Evolutionary conservation across 2,113 vertebrate species (phyloP).

Genomic region (Osmerus mordax): DNA sequence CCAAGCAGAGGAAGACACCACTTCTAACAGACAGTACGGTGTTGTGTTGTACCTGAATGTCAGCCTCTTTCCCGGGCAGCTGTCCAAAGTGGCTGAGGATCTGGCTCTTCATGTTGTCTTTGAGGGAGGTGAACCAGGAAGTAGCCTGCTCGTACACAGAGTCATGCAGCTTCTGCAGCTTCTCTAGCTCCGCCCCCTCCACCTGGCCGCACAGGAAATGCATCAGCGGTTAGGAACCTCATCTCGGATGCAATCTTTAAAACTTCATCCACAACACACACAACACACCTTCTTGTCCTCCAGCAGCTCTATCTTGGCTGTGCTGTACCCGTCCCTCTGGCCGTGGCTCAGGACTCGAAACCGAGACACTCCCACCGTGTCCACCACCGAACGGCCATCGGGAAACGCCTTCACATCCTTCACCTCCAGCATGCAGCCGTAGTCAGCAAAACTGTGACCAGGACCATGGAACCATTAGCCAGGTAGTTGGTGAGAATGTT

Average conservation of each 20-base stretch:
- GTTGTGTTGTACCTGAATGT: slow-evolving; percentile 77
- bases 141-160: slow-evolving; percentile 87
- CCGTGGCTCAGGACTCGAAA: slow-evolving; percentile 87
- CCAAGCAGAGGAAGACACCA: too few relatives aligned
- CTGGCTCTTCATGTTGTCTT: slow-evolving; percentile 88
- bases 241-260: too few relatives aligned
- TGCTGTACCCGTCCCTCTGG: slow-evolving; percentile 88
- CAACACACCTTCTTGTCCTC: slow-evolving; percentile 82
- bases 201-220: slow-evolving; percentile 60
- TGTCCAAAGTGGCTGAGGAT: slow-evolving; percentile 89
- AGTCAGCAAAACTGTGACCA: slow-evolving; percentile 83
- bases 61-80: slow-evolving; percentile 83
- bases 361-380: slow-evolving; percentile 83
- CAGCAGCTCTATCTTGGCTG: slow-evolving; percentile 88
- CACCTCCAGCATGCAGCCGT: slow-evolving; percentile 90
- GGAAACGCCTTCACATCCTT: slow-evolving; percentile 90
- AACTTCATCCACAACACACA: not conserved
- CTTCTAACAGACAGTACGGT: too few relatives aligned
- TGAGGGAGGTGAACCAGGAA: slow-evolving; percentile 88
- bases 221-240: too few relatives aligned
- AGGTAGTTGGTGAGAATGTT: too few relatives aligned
- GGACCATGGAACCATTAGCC: too few relatives aligned
- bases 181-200: slow-evolving; percentile 80
- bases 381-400: slow-evolving; percentile 86
- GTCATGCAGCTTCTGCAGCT: slow-evolving; percentile 82